Conservation (phyloP, 2,113 vertebrate species). For the Channa maculata region DNA sequence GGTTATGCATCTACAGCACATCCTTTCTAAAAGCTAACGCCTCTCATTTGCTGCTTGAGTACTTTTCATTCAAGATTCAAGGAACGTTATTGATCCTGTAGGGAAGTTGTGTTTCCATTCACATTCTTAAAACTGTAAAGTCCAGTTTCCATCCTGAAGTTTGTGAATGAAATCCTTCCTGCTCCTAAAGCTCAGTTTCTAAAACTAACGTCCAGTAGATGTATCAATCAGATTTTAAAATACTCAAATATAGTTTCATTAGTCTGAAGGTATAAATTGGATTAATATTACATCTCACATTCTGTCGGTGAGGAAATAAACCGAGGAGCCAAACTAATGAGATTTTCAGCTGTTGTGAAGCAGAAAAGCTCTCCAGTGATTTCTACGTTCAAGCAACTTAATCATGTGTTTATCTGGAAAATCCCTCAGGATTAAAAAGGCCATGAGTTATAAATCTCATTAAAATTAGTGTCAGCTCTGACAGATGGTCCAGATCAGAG, state of each 20-base stretch:
- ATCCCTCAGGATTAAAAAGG: background rate
- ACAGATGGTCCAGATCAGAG: background rate
- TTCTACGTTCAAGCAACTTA: background rate
- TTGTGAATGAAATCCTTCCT: too few species aligned
- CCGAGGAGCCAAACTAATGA: constrained; percentile 12
- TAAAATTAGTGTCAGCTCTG: background rate
- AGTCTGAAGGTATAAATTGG: background rate
- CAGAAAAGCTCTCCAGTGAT: constrained; percentile 7
- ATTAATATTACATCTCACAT: rapidly evolving
- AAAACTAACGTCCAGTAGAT: too few species aligned
- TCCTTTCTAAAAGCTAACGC: too few species aligned
- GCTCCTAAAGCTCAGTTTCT: too few species aligned
- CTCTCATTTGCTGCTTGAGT: too few species aligned
- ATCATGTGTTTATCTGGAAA: constrained; percentile 13
- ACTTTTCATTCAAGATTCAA: too few species aligned
- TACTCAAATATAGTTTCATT: background rate
- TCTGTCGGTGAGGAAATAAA: background rate
- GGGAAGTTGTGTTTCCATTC: too few species aligned
- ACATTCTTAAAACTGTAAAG: too few species aligned
- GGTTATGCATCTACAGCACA: too few species aligned
- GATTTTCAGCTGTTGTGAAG: background rate
- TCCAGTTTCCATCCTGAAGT: too few species aligned
- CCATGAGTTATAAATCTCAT: constrained; percentile 10
- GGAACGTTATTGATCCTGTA: too few species aligned
- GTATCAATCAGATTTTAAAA: too few species aligned